Base-by-base conservation (phyloP, 1,140 invertebrate species). In the Saxidomus purpurata region DNA sequence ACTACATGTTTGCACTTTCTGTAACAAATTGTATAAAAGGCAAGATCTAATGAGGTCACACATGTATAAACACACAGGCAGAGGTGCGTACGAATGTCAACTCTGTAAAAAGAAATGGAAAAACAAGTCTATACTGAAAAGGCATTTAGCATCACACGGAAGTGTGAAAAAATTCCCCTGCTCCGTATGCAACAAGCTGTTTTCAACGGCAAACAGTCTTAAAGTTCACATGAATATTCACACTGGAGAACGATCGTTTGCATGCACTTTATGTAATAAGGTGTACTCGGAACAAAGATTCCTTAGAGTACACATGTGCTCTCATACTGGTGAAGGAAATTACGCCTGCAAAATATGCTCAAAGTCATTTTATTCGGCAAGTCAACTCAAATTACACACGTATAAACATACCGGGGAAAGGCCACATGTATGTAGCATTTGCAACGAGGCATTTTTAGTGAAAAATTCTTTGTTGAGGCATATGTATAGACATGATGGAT, bases 221-320 rank as follows among this genome's bases (percentile, higher is more conserved):
- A 63, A 63, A 28, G n/a, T 63, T 28, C 59, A 63, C n/a, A 63
- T 63, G 59, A 28, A 63, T 25, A 63, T 63, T 63, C 59, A 63
- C 59, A 63, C 59, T 6, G 59, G 59, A 11, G 59, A 63, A 28
- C 22, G 59, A 63, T 4, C 59, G 11, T 63, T 63, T 15, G 19
- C 59, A 9, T 63, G 59, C 28, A 25, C n/a, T 28, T 1, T 63
- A 25, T 63, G 59, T 15, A 63, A 15, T n/a, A 63, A 63, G n/a
- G 59, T 63, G 1, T 63, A 63, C n/a, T 28, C 59, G 15, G 59
- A 63, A 15, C 25, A 28, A 25, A 25, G 59, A 8, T 63, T 63
- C 28, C 15, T 63, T 2, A 63, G 59, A 15, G 59, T 63, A 4
- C 59, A 63, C n/a, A 63, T 63, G 59, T 63, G 25, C n/a, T n/a